phyloP scores from a whole-genome alignment of 2,113 vertebrate species.

The Tylochromis polylepis region DNA sequence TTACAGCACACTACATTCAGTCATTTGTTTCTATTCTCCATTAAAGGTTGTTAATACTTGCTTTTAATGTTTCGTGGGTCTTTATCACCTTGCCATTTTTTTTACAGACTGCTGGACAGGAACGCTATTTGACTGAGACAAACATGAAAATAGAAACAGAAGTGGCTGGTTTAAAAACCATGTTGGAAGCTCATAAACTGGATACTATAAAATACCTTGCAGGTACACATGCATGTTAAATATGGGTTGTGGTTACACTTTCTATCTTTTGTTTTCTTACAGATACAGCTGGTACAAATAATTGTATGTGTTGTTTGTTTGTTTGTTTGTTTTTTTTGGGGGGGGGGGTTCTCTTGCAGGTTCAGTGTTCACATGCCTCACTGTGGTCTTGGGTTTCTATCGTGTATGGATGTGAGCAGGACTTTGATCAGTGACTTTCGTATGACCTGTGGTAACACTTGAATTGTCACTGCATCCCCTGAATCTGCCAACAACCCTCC shows the following conservation, averaged over 20 bases:
- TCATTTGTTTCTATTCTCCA: not conserved
- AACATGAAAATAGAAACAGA: slow-evolving; percentile 96
- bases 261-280: not conserved
- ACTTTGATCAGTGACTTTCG: not conserved
- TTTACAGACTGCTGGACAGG: slow-evolving; percentile 84
- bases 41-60: not conserved
- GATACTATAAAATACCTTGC: slow-evolving; percentile 97
- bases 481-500: not conserved
- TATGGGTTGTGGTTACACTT: not conserved
- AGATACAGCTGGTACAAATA: not conserved
- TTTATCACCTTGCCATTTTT: not conserved
- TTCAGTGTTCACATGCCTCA: slow-evolving; percentile 78
- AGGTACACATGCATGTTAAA: slow-evolving; percentile 69
- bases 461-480: not conserved
- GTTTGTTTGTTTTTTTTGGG: too few species aligned
- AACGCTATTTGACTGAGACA: slow-evolving; percentile 83
- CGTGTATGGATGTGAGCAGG: slow-evolving; percentile 74
- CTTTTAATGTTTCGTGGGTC: not conserved
- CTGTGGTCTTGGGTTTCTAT: slow-evolving; percentile 75
- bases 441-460: not conserved
- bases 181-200: slow-evolving; percentile 93
- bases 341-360: slow-evolving; percentile 61
- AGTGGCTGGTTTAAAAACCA: slow-evolving; percentile 92
- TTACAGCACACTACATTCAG: not conserved
- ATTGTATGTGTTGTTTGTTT: not conserved